Conservation (phyloP, 2,888 invertebrate species). For the Eilema caniola region DNA sequence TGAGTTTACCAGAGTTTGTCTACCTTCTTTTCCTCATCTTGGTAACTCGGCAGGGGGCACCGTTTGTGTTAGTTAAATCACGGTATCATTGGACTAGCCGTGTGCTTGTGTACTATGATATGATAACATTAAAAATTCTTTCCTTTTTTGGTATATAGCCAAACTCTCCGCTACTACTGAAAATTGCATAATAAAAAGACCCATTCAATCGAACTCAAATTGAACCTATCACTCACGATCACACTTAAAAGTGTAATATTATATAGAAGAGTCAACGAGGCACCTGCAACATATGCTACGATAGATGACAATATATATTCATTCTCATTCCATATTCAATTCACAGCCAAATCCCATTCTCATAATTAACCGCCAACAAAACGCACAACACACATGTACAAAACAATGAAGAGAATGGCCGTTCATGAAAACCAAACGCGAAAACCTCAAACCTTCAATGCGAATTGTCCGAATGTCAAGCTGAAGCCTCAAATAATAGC, state of each 20-base stretch:
- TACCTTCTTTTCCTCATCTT: background rate
- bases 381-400: slow-evolving; percentile 20
- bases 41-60: background rate
- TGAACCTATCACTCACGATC: too few species aligned
- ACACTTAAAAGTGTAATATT: too few species aligned
- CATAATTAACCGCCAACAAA: slow-evolving; percentile 18
- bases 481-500: slow-evolving; percentile 56
- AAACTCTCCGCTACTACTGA: too few species aligned
- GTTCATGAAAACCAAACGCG: slow-evolving; percentile 55
- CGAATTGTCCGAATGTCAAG: slow-evolving; percentile 76
- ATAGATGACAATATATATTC: background rate
- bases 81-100: background rate
- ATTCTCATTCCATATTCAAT: slow-evolving; percentile 3
- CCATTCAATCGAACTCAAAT: too few species aligned
- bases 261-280: background rate
- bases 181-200: too few species aligned
- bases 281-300: background rate
- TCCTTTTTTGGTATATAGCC: too few species aligned
- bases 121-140: too few species aligned
- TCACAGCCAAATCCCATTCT: slow-evolving; percentile 7
- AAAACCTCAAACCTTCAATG: slow-evolving; percentile 70
- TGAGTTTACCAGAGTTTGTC: background rate
- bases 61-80: background rate
- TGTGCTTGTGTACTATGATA: too few species aligned
- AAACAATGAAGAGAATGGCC: slow-evolving; percentile 62